phyloP scores from a whole-genome alignment of 2,797 vertebrate genomes.

The Tapirus indicus region DNA sequence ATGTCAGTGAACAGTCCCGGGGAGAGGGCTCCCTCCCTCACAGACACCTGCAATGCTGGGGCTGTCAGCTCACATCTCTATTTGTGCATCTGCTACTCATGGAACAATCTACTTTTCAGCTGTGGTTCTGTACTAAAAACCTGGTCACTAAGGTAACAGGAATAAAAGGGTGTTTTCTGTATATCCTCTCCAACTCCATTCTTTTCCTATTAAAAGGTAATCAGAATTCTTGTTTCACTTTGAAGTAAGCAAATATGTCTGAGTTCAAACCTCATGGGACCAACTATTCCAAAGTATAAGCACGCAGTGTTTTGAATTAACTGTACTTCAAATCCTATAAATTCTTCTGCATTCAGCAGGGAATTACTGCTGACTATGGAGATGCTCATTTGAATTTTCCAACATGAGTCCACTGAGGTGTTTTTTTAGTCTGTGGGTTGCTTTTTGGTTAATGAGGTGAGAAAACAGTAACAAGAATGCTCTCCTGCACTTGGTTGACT shows the following conservation, averaged over 20 bases:
- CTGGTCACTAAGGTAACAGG: conserved; percentile 3
- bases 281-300: conserved; percentile 20
- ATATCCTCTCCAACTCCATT: not conserved
- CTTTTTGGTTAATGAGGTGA: conserved; percentile 25
- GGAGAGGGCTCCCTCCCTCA: not conserved
- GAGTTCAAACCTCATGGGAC: not conserved
- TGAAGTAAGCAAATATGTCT: conserved; percentile 48
- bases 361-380: not conserved
- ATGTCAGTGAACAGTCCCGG: not conserved
- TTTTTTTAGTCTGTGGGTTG: not conserved
- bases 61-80: not conserved
- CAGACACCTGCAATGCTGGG: not conserved
- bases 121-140: not conserved
- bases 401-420: not conserved
- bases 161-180: conserved; percentile 31
- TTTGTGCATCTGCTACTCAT: not conserved
- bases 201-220: conserved; percentile 58
- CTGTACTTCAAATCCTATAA: conserved; percentile 37
- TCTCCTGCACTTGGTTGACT: not conserved
- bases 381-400: conserved; percentile 49
- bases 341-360: conserved; percentile 22
- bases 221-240: conserved; percentile 59
- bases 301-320: conserved; percentile 47
- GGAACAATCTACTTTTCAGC: not conserved
- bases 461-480: not conserved